Evolutionary conservation across 2,888 invertebrate species (phyloP), one percentile per base, ranked within the genome.

Genomic region (Steinernema carpocapsae): DNA sequence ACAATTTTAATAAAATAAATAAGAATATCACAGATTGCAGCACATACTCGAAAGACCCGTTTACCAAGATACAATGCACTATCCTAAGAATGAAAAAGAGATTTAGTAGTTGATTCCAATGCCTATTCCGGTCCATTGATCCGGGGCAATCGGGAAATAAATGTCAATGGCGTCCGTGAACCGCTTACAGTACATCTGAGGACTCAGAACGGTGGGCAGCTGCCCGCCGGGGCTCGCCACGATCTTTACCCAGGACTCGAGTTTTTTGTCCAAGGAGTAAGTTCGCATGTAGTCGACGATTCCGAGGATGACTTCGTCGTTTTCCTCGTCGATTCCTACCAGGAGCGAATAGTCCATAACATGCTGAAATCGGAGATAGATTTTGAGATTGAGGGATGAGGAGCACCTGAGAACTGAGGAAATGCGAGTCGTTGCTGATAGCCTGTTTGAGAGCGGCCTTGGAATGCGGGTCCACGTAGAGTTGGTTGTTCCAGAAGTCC

Each of bases 261-360:
- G 89, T 86, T 93, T 93, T 88, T 99, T 99, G 89, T 99, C 99
- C 93, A 97, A 94, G 0, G 99, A 99, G 89, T 95, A 99, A 0
- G 96, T 97, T 79, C 99, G 91, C 88, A 99, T 95, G 89, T 99
- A 99, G 91, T 99, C 99, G 83, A 99, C 97, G 80, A 99, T 94
- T 76, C 97, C 97, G 37, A 85, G 74, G 29, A 86, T 78, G 51
- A 85, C 75, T 71, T 86, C 84, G 19, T 85, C 82, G 46, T 91
- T 92, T 70, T 91, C 91, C 72, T 92, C 91, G 87, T 95, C 94
- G 64, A 97, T 89, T 12, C 96, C 97, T 24, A 97, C 95, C 76
- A 99, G 90, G 76, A 99, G 91, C 0, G 97, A 97, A 90, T 99
- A 99, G 90, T 99, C 99, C 97, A 99, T 99, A 22, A 86, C 82